These are phyloP conservation scores for Enteromius argenteus DNA, from an alignment of 2,797 vertebrate species.

Conservation along the genomic window DNA sequence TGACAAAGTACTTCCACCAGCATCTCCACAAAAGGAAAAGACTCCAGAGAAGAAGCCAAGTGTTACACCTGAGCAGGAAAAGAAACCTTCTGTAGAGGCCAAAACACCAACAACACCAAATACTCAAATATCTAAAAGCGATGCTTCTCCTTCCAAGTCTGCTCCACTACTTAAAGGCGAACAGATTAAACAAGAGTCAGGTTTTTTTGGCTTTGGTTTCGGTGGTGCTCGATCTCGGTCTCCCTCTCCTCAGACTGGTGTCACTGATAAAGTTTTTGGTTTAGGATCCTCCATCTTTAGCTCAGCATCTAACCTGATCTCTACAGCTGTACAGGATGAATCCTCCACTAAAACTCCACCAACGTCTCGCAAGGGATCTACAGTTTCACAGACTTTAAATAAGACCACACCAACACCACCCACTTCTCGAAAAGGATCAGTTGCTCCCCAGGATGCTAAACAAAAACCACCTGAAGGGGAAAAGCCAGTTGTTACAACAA, in stretches of 20 bases:
- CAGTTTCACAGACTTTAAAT: constrained; percentile 69
- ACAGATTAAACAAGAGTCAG: constrained; percentile 74
- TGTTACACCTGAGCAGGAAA: constrained; percentile 53
- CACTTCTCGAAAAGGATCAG: constrained; percentile 67
- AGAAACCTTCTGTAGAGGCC: background rate
- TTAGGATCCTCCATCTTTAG: constrained; percentile 95
- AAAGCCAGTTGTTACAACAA: background rate
- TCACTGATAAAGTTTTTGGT: constrained; percentile 90
- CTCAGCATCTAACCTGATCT: constrained; percentile 92
- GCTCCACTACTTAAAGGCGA: constrained; percentile 72
- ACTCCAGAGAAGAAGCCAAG: constrained; percentile 66
- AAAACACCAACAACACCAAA: constrained; percentile 22
- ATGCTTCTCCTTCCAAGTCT: constrained; percentile 71
- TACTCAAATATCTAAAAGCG: constrained; percentile 11
- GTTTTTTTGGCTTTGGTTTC: constrained; percentile 79
- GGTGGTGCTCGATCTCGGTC: constrained; percentile 75
- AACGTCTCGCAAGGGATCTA: constrained; percentile 73
- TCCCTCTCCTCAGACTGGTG: constrained; percentile 83
- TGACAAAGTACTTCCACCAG: constrained; percentile 57
- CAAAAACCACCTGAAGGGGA: constrained; percentile 61
- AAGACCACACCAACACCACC: constrained; percentile 76
- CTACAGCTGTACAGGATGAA: constrained; percentile 84
- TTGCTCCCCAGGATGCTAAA: constrained; percentile 55
- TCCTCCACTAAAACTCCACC: constrained; percentile 73
- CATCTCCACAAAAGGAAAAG: constrained; percentile 37